A percentile compares a stretch with the other conserved stretches of the same genome.
These are phyloP conservation scores for Drosophila quinaria DNA, from an alignment of 2,888 invertebrate species.

Conservation along the genomic window DNA sequence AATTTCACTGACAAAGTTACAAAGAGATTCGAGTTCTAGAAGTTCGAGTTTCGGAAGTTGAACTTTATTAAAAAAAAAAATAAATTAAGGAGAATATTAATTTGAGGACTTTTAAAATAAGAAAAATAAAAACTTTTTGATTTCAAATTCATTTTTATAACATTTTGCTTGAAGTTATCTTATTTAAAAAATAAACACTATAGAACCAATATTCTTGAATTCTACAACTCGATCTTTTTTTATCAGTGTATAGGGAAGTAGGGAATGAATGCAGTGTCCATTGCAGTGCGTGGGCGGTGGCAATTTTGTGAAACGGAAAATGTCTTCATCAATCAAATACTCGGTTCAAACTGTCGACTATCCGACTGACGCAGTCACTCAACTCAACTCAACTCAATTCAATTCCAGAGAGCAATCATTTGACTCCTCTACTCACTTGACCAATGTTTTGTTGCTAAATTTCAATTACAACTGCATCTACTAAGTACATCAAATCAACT, in stretches of 20 bases:
- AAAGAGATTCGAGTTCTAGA: too few relatives aligned
- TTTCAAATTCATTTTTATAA: too few relatives aligned
- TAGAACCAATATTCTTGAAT: too few relatives aligned
- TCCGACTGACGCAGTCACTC: constrained; percentile 71
- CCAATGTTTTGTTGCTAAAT: constrained; percentile 71
- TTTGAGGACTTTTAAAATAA: background rate
- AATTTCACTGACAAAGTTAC: too few relatives aligned
- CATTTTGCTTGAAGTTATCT: background rate
- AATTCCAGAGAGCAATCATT: constrained; percentile 36
- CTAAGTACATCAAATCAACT: constrained; percentile 75
- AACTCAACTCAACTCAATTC: constrained; percentile 40
- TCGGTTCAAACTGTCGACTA: constrained; percentile 24
- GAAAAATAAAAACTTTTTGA: background rate
- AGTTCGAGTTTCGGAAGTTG: too few relatives aligned
- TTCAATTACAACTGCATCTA: constrained; percentile 77
- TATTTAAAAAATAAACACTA: too few relatives aligned
- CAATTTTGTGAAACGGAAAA: constrained; percentile 72
- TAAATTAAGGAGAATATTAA: background rate
- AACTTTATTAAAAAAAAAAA: too few relatives aligned
- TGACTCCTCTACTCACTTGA: constrained; percentile 5
- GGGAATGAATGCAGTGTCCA: constrained; percentile 22
- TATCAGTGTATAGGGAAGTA: constrained; percentile 6
- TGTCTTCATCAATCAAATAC: constrained; percentile 80
- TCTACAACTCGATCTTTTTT: background rate
- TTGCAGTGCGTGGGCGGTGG: constrained; percentile 48